These are phyloP conservation scores for Vespertilio murinus DNA, from an alignment of 2,797 vertebrate genomes.

Conservation along the genomic window DNA sequence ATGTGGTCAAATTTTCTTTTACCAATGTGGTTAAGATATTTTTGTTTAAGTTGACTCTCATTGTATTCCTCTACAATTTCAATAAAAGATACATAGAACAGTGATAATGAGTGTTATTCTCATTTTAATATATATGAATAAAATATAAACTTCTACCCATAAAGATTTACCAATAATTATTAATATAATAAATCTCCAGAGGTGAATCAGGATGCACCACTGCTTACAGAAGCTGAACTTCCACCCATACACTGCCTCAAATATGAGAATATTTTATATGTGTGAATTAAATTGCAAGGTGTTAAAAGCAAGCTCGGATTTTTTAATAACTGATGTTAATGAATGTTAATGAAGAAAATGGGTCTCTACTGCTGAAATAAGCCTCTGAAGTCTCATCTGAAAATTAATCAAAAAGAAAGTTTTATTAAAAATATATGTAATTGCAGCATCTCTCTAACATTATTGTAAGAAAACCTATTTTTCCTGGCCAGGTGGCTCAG, in stretches of 20 bases:
- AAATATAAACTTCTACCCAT: background rate
- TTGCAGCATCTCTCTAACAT: background rate
- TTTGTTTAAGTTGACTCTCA: background rate
- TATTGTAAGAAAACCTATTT: slow-evolving; percentile 56
- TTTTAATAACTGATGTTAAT: slow-evolving; percentile 69
- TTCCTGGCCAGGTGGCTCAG: background rate
- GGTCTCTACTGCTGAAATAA: slow-evolving; percentile 47
- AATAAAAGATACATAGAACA: background rate
- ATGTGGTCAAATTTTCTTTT: background rate
- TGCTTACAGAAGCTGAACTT: background rate
- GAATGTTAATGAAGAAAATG: slow-evolving; percentile 63
- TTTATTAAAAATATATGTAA: slow-evolving; percentile 54
- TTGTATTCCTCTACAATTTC: background rate
- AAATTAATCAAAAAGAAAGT: slow-evolving; percentile 62
- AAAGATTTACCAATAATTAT: background rate
- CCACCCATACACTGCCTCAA: slow-evolving; percentile 42
- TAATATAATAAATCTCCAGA: background rate
- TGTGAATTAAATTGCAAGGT: slow-evolving; percentile 32
- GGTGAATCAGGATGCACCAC: background rate
- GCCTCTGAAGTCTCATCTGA: slow-evolving; percentile 61
- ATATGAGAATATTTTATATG: slow-evolving; percentile 48
- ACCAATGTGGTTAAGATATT: background rate
- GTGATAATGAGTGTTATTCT: background rate
- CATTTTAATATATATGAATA: background rate
- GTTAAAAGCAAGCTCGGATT: slow-evolving; percentile 53